These are phyloP conservation scores for Drosophila kohkoa DNA, from an alignment of 1,140 invertebrate genomes.

Conservation along the genomic window DNA sequence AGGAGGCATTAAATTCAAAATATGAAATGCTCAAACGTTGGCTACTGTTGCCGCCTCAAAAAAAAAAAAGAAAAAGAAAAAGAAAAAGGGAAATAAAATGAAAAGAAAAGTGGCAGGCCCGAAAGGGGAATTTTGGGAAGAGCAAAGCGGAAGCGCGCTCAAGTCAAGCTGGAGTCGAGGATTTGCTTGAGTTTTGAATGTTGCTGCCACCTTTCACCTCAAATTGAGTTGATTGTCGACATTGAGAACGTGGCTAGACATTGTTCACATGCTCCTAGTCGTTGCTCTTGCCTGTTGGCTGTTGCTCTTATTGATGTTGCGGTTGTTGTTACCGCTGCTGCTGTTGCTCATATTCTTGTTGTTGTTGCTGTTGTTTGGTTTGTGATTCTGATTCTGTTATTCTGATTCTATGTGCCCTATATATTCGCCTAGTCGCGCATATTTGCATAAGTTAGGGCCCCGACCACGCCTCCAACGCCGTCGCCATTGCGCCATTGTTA, in stretches of 20 bases:
- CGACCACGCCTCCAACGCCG: slow-evolving; percentile 6
- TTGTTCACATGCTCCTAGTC: slow-evolving; percentile 46
- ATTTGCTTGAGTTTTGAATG: slow-evolving; percentile 57
- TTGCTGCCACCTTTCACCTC: slow-evolving; percentile 38
- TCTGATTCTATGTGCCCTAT: slow-evolving; percentile 36
- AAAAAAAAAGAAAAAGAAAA: background rate
- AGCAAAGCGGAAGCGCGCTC: slow-evolving; percentile 28
- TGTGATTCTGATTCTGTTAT: slow-evolving; percentile 49
- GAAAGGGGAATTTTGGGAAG: slow-evolving; percentile 17
- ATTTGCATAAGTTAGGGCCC: slow-evolving; percentile 47
- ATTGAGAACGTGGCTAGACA: slow-evolving; percentile 60
- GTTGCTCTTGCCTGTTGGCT: slow-evolving; percentile 29
- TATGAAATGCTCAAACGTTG: slow-evolving; percentile 63
- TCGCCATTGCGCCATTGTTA: background rate
- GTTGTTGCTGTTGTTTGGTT: slow-evolving; percentile 27
- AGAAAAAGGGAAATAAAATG: background rate
- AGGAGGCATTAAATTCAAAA: slow-evolving; percentile 70
- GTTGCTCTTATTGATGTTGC: slow-evolving; percentile 13
- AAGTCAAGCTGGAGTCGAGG: slow-evolving; percentile 27
- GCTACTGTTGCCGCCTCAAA: slow-evolving; percentile 57
- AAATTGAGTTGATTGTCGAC: slow-evolving; percentile 78
- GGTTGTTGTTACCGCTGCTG: slow-evolving; percentile 33
- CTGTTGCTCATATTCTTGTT: background rate
- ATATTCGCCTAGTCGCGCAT: slow-evolving; percentile 33
- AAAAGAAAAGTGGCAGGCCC: slow-evolving; percentile 26